Evolutionary conservation across 2,113 vertebrate genomes (phyloP), one percentile per base, ranked within the genome.

Genomic region (Cryptotis parvus): DNA sequence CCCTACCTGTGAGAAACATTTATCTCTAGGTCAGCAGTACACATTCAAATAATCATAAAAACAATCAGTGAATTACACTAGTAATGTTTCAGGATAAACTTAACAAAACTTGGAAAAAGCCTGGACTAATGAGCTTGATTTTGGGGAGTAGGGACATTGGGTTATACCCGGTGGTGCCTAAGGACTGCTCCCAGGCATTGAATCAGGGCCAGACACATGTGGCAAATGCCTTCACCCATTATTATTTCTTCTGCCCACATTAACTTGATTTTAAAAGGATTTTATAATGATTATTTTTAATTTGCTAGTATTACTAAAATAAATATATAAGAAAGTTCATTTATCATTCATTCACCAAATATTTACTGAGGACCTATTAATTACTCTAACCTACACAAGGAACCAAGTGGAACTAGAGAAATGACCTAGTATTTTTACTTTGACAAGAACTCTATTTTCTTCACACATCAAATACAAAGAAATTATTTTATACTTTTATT

Each of bases 71-170:
- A 91, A 77, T 66, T 55, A 92, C 55, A 24, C 35, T 79, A 24
- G 2, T n/a, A 63, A 35, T 6, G 89, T 78, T 89, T 33, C 73
- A 91, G 63, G 39, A 89, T 92, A 12, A 89, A 83, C 58, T 6
- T 80, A 55, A 41, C 3, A 45, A 93, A 65, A 58, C 24, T 63
- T 80, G 49, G 73, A 81, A 90, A 76, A 75, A 29, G n/a, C 27
- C 11, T 12, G 29, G 11, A 61, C 31, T 66, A 79, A 55, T 63
- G 86, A 73, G 63, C 41, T 58, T 39, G 6, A 82, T 55, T 55
- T 2, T 15, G 52, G 52, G 52, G 52, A 22, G 52, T 55, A 55
- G 20, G 20, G 69, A 73, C 9, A 68, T 1, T 70, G 58, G n/a
- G 27, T 93, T 39, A 66, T 80, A 69, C 14, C 52, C 3, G 20